Base-by-base conservation (phyloP, 1,140 invertebrate species). In the Ceratosolen fusciceps region DNA sequence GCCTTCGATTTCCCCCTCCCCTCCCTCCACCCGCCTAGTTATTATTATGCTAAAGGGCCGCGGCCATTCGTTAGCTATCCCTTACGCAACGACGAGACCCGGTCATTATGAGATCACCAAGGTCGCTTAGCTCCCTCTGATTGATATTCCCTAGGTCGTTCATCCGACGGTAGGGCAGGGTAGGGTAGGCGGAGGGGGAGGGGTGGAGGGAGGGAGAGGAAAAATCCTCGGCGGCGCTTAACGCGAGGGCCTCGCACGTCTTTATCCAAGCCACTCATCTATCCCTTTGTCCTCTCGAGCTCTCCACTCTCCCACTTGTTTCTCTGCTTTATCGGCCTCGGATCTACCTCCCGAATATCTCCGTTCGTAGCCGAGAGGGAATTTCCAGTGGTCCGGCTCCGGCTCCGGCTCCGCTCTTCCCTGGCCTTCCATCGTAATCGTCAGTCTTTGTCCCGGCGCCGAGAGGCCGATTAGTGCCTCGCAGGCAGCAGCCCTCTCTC, bases 1-100 rank as follows among this genome's bases (percentile, higher is more conserved):
- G 75, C 80, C 80, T 68, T 81, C 70, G 5, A 52, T 3, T 9
- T 52, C 14, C 39, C 49, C 71, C 47, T 73, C 65, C 47, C 9
- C 49, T 49, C 67, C 37, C n/a, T 47, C 67, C 14, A 67, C n/a
- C 26, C 31, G 16, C 7, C 12, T 52, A 19, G 49, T n/a, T 62
- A 73, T 10, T 58, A 26, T 56, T 21, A 10, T n/a, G n/a, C n/a
- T n/a, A n/a, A n/a, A n/a, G n/a, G n/a, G n/a, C n/a, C n/a, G n/a
- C n/a, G n/a, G n/a, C n/a, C n/a, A n/a, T 52, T 52, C 49, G 14
- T 19, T 3, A 2, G 21, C 39, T 52, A 16, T 52, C 21, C 49
- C 49, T 52, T 21, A 52, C 19, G 19, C 49, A 52, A 52, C 19
- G 19, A 52, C 4, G 9, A 14, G 21, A 52, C 49, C 21, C 14